Percentiles rank a stretch among this genome's conserved stretches.
These are phyloP conservation scores for Oreohelix idahoensis DNA, from an alignment of 1,140 invertebrate species.

Conservation along the genomic window DNA sequence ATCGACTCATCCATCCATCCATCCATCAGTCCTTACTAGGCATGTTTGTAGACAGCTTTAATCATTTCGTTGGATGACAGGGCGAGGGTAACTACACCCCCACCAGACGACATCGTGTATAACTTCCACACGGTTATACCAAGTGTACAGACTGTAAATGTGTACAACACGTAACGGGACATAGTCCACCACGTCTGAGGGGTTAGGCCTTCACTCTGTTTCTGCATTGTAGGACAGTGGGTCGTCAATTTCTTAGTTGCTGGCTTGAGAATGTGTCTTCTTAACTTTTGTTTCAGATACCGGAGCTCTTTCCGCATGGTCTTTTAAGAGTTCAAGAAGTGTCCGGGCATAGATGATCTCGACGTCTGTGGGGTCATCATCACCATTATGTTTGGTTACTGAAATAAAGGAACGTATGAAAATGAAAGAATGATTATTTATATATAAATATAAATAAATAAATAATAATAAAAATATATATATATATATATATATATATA, in stretches of 20 bases:
- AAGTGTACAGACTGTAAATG: neutral
- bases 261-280: neutral
- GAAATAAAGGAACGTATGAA: no score
- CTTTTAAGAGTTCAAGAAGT: neutral
- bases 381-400: neutral
- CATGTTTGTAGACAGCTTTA: neutral
- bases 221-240: neutral
- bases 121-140: neutral
- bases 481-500: no score
- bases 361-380: neutral
- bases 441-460: no score
- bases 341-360: neutral
- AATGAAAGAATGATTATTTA: no score
- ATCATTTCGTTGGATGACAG: neutral
- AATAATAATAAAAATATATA: no score
- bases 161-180: neutral
- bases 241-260: neutral
- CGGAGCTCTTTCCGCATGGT: neutral
- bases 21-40: neutral
- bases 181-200: neutral
- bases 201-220: neutral
- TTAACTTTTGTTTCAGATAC: neutral
- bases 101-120: neutral
- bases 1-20: neutral
- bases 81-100: neutral